Evolutionary conservation across 2,113 vertebrate species (phyloP), one percentile per base, ranked within the genome.

Genomic region (Aldabrachelys gigantea): DNA sequence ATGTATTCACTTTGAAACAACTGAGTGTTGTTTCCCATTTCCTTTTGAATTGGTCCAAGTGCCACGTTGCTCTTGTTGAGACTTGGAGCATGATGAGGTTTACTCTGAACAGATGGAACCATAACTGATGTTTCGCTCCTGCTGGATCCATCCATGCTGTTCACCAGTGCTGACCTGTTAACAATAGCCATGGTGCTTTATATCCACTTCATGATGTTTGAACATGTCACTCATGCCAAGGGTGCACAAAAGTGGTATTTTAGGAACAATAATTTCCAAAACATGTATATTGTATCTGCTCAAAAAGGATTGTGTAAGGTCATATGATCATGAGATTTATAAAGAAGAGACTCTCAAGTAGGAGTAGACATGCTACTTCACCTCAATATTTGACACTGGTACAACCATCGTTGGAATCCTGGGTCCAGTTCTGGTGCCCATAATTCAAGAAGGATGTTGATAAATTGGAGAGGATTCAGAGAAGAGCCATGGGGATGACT

Each of bases 11-110:
- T 3, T 0, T 1, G 0, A 59, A 87, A 12, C 25, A 16, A 8
- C 2, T 14, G 0, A 31, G 19, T 3, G 0, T 2, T 4, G 12
- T 27, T 31, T 13, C 22, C 13, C 9, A 3, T 25, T 12, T 35
- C 4, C 22, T 41, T 2, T 1, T 44, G 19, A 3, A 1, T 7
- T 29, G 72, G 84, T 24, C 72, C 9, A 5, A 47, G 2, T 1
- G 2, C 3, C 0, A 6, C 2, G 69, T 1, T n/a, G 4, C 8
- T 16, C 6, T 2, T n/a, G 62, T 59, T 75, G 49, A 8, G 2
- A 0, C 1, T 80, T 0, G 0, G 29, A 84, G 85, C 80, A 76
- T 0, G 82, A 5, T 76, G 87, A 49, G 95, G 49, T 4, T 78
- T 91, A 81, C 90, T 62, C 87, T 72, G 90, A 25, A 17, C 80